phyloP scores from a whole-genome alignment of 2,113 vertebrate species.

The Rhodinocichla rosea region DNA sequence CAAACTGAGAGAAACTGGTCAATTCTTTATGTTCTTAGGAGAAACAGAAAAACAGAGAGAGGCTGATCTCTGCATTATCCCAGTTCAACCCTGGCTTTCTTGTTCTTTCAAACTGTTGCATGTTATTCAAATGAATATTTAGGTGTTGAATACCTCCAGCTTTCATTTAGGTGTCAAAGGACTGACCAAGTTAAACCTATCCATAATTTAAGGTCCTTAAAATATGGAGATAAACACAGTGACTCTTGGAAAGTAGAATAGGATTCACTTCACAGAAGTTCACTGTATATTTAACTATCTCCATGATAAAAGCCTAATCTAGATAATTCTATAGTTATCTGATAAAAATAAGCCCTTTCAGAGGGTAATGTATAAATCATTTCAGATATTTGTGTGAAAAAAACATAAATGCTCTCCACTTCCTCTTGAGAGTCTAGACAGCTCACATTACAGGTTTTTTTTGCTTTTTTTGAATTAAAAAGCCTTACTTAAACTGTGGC shows the following conservation, averaged over 20 bases:
- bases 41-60: not conserved
- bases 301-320: not conserved
- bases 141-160: not conserved
- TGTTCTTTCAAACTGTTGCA: not conserved
- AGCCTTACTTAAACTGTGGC: not conserved
- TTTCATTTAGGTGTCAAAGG: not conserved
- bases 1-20: not conserved
- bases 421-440: not conserved
- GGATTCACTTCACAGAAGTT: not conserved
- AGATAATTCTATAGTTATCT: not conserved
- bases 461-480: not conserved
- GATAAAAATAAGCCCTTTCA: not conserved
- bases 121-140: not conserved
- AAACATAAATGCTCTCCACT: not conserved
- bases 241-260: not conserved
- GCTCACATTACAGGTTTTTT: not conserved
- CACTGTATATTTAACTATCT: not conserved
- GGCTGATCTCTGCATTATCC: not conserved
- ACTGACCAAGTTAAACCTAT: not conserved
- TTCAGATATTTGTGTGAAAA: not conserved
- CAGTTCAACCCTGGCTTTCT: not conserved
- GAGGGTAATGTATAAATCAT: not conserved
- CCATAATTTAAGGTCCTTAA: not conserved
- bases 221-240: not conserved
- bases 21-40: not conserved